phyloP scores from a whole-genome alignment of 2,113 vertebrate species.

The Hippolais icterina region DNA sequence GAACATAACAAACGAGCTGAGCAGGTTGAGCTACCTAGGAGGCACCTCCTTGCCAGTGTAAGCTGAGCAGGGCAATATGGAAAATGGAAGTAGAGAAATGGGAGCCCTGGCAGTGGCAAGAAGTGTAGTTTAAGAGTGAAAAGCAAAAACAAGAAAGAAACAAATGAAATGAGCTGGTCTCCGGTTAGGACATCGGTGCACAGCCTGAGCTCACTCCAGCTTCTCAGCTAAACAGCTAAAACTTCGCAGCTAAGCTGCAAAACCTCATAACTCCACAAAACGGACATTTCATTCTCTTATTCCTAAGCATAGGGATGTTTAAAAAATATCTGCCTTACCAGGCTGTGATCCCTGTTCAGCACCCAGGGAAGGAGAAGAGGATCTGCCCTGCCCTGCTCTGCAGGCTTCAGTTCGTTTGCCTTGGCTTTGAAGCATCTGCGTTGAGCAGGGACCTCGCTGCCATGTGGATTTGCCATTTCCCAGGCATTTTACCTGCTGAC shows the following conservation, averaged over 20 bases:
- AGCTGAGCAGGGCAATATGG: rapidly evolving
- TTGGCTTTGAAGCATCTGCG: rapidly evolving
- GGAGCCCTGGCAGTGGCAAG: background rate
- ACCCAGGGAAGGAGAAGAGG: background rate
- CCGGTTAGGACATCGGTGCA: rapidly evolving
- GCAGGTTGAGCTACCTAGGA: rapidly evolving
- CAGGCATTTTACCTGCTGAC: background rate
- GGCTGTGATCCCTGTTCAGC: background rate
- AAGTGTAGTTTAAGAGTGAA: background rate
- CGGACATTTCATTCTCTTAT: background rate
- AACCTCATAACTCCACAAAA: background rate
- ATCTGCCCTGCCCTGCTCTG: background rate
- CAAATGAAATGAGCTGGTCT: background rate
- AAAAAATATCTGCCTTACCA: background rate
- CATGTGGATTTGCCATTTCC: background rate
- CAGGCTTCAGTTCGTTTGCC: background rate
- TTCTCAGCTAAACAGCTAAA: background rate
- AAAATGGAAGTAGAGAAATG: background rate
- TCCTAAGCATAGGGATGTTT: background rate
- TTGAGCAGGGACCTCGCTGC: rapidly evolving
- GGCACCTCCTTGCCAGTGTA: rapidly evolving
- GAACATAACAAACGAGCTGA: background rate
- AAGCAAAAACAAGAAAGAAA: background rate
- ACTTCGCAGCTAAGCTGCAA: background rate
- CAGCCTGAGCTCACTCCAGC: background rate